Evolutionary conservation across 2,797 vertebrate genomes (phyloP).

Genomic region (Zenarchopterus dispar): DNA sequence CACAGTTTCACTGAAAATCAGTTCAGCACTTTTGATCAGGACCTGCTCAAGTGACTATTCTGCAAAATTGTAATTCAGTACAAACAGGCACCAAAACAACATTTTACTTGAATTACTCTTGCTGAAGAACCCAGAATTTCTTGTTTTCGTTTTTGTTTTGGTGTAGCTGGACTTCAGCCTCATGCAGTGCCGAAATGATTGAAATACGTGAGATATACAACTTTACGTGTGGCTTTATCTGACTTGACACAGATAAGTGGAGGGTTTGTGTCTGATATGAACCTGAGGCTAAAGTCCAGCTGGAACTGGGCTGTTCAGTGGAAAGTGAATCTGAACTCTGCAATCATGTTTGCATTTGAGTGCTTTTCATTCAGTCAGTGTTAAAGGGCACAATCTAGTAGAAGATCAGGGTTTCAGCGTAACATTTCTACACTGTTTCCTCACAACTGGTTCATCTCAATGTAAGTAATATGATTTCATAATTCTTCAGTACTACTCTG

Average conservation of each 20-base stretch:
- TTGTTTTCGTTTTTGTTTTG: too few species aligned
- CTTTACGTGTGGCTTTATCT: conserved; percentile 59
- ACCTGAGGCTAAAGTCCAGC: conserved; percentile 80
- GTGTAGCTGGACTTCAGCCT: conserved; percentile 64
- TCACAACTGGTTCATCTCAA: conserved; percentile 18
- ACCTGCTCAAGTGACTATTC: too few species aligned
- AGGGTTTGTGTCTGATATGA: conserved; percentile 62
- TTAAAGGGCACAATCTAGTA: conserved; percentile 26
- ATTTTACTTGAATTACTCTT: too few species aligned
- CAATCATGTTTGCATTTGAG: conserved; percentile 56
- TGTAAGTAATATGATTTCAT: conserved; percentile 39
- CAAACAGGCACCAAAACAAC: too few species aligned
- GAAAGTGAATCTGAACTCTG: conserved; percentile 64
- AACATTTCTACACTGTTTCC: conserved; percentile 12
- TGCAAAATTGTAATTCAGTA: too few species aligned
- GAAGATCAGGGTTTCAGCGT: conserved; percentile 7
- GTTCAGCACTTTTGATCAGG: too few species aligned
- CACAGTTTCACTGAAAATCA: too few species aligned
- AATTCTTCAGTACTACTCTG: not conserved
- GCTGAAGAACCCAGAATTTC: too few species aligned
- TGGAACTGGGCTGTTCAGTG: conserved; percentile 51
- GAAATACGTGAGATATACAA: conserved; percentile 39
- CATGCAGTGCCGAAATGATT: conserved; percentile 44
- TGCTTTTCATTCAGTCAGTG: conserved; percentile 39
- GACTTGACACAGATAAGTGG: conserved; percentile 69